Evolutionary conservation across 2,888 invertebrate species (phyloP).

Genomic region (Scaptomyza parva): DNA sequence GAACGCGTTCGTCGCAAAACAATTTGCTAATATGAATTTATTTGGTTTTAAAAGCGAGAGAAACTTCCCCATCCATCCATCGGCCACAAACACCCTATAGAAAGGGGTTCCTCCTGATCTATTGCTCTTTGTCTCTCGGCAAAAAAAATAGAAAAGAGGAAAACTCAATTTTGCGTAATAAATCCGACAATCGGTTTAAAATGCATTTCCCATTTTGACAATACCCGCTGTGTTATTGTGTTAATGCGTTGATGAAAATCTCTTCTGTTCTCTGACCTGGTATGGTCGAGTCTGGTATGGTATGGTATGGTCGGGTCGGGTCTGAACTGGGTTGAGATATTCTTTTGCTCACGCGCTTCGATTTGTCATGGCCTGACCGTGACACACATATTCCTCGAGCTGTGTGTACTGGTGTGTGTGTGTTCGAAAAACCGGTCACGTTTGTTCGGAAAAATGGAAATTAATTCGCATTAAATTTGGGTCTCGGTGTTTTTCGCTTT

Average conservation of each 20-base stretch:
- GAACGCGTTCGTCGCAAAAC: conserved; percentile 59
- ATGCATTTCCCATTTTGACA: conserved; percentile 34
- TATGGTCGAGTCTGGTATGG: neutral
- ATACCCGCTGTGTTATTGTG: conserved; percentile 61
- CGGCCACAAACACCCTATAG: neutral
- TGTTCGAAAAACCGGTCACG: conserved; percentile 49
- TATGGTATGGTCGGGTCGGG: neutral
- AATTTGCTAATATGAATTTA: conserved; percentile 60
- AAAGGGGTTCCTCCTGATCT: conserved; percentile 14
- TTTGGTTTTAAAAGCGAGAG: conserved; percentile 41
- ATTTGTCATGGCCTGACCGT: conserved; percentile 73
- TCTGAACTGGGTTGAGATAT: conserved; percentile 12
- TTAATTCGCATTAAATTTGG: conserved; percentile 74
- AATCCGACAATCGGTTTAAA: conserved; percentile 67
- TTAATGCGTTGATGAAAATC: conserved; percentile 40
- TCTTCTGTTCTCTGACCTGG: neutral
- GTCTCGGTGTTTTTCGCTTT: conserved; percentile 16
- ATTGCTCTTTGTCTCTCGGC: neutral
- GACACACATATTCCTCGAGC: conserved; percentile 60
- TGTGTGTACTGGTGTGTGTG: conserved; percentile 10
- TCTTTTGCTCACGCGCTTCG: conserved; percentile 69
- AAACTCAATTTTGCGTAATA: conserved; percentile 75
- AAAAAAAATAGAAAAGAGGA: too few species aligned
- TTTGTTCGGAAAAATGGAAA: conserved; percentile 58
- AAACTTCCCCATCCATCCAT: conserved; percentile 3